Conservation (phyloP, 2,797 vertebrate species). For the Myioborus melanocephalus region DNA sequence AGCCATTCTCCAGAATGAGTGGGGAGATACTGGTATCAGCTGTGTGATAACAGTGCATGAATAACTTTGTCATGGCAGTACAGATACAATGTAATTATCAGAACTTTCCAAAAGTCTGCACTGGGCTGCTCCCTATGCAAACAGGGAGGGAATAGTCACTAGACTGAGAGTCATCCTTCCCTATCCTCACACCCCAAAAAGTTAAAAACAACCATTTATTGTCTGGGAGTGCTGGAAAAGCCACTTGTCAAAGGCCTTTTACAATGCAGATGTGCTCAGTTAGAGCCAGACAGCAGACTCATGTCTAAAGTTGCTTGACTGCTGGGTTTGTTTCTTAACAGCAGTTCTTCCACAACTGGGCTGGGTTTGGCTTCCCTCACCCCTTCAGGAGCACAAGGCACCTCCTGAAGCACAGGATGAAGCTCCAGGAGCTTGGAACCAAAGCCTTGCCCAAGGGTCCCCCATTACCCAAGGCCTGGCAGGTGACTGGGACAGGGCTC, state of each 20-base stretch:
- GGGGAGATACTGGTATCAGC: not conserved
- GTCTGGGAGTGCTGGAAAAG: not conserved
- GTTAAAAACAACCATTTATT: not conserved
- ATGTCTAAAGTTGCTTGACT: not conserved
- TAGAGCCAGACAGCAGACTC: not conserved
- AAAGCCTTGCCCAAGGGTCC: not conserved
- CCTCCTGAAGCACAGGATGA: not conserved
- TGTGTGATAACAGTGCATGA: not conserved
- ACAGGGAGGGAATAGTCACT: not conserved
- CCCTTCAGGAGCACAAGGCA: not conserved
- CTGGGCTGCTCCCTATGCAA: not conserved
- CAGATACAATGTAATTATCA: not conserved
- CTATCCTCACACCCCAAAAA: not conserved
- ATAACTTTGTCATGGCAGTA: not conserved
- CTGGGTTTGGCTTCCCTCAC: not conserved
- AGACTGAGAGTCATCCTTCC: not conserved
- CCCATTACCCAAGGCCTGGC: not conserved
- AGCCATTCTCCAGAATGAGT: not conserved
- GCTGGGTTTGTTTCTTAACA: not conserved
- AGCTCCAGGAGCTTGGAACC: not conserved
- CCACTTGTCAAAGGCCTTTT: not conserved
- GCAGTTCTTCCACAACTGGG: not conserved
- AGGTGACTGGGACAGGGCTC: accelerated
- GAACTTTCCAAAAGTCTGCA: not conserved
- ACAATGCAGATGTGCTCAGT: not conserved